Base-by-base conservation (phyloP, 2,888 invertebrate genomes). In the Eudemis profundana region DNA sequence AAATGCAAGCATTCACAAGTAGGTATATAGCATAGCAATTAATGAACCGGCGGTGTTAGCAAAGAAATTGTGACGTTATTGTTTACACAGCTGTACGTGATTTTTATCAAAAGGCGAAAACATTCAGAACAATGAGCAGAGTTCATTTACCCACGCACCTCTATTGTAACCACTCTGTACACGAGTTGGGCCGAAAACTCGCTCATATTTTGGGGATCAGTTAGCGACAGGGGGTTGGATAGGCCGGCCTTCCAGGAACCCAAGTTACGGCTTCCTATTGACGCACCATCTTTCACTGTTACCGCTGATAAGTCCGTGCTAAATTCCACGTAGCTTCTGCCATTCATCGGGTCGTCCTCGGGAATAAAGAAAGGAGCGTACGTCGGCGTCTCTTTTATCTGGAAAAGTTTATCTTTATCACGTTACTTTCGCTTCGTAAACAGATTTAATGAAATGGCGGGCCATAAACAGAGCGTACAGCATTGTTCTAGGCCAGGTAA, bases 151-250 rank as follows among this genome's bases (percentile, higher is more conserved):
- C 92, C 89, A 92, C 93, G 91, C 89, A 97, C 97, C 93, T 96
- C 93, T 23, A 97, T 95, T 0, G 97, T 97, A 53, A 96, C 96
- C 59, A 98, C 95, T 72, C 97, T 93, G 87, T 98, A 98, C n/a
- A 96, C 96, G 29, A 96, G 94, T 74, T 96, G 95, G 3, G 97
- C 96, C 0, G 95, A 95, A 73, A 96, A 95, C 84, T 95, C 96
- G 73, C 92, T 93, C 93, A 96, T 94, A 56, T 93, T 93, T 71
- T 93, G 93, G 47, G 94, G 93, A 83, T 95, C 94, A 70, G 92
- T 93, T 72, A 95, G 93, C 51, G 93, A 89, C 61, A 97, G 86
- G 10, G 94, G 93, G 38, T 94, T 94, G 66, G 94, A 93, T 23
- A 96, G 93, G 19, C 96, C 96, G 12, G 97, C 95, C 73, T 94